Evolutionary conservation across 2,888 invertebrate genomes (phyloP).

Genomic region (Apoda limacodes): DNA sequence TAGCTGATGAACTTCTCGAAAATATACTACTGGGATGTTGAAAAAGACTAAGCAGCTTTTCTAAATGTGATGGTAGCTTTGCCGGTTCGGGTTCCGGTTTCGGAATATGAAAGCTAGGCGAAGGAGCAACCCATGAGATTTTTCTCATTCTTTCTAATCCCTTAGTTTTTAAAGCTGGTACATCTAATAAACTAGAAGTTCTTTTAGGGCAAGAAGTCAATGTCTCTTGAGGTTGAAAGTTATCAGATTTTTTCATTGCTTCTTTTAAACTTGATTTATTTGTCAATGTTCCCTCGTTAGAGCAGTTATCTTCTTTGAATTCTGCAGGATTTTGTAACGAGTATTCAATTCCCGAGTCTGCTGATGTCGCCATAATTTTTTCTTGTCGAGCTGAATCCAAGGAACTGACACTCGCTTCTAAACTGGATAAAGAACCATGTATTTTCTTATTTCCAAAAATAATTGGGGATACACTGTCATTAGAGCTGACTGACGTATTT

Average conservation of each 20-base stretch:
- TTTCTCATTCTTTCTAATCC: slow-evolving; percentile 63
- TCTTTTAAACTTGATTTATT: slow-evolving; percentile 55
- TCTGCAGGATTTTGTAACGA: slow-evolving; percentile 52
- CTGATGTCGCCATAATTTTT: slow-evolving; percentile 53
- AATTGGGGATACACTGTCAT: slow-evolving; percentile 60
- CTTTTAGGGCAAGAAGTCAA: slow-evolving; percentile 47
- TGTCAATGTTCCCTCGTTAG: slow-evolving; percentile 63
- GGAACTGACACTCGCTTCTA: slow-evolving; percentile 63
- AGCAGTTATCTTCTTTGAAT: slow-evolving; percentile 49
- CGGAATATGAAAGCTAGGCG: slow-evolving; percentile 49
- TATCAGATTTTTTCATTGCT: slow-evolving; percentile 31
- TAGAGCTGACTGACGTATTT: slow-evolving; percentile 57
- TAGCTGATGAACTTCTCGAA: slow-evolving; percentile 45
- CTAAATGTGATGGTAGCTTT: slow-evolving; percentile 69
- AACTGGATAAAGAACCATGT: slow-evolving; percentile 57
- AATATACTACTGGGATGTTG: slow-evolving; percentile 74
- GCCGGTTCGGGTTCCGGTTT: slow-evolving; percentile 44
- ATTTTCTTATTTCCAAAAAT: slow-evolving; percentile 53
- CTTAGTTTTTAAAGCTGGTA: slow-evolving; percentile 53
- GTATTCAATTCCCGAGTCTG: slow-evolving; percentile 61
- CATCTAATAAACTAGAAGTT: slow-evolving; percentile 51
- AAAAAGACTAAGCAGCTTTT: slow-evolving; percentile 74
- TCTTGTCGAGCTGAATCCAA: slow-evolving; percentile 54
- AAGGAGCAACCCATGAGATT: slow-evolving; percentile 71
- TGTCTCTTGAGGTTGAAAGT: slow-evolving; percentile 32